These are phyloP conservation scores for Engystomops pustulosus DNA, from an alignment of 2,113 vertebrate species.

Conservation along the genomic window DNA sequence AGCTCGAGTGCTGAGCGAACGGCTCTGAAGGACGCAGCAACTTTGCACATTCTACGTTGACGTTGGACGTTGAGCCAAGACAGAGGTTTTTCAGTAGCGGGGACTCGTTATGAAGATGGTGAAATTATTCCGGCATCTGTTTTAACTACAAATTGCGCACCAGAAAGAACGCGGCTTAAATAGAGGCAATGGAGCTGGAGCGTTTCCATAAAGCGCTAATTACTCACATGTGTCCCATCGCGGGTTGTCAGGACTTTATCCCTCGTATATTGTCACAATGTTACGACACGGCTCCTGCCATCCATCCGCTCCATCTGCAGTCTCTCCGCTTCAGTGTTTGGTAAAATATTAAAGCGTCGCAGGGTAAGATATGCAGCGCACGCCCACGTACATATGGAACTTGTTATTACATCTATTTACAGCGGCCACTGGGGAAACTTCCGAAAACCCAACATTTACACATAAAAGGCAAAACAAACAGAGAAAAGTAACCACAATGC, in stretches of 20 bases:
- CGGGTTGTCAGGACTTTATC: neutral
- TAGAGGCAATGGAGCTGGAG: conserved; percentile 17
- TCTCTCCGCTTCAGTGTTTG: conserved; percentile 2
- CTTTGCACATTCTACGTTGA: neutral
- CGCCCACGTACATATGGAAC: conserved; percentile 28
- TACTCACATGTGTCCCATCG: neutral
- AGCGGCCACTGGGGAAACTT: conserved; percentile 2
- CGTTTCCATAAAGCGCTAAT: neutral
- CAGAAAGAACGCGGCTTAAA: conserved; percentile 18
- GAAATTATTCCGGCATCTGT: conserved; percentile 43
- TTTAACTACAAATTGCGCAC: conserved; percentile 18
- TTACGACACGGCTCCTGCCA: neutral
- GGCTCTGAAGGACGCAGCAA: conserved; percentile 12
- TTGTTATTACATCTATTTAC: conserved; percentile 23
- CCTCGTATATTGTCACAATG: neutral
- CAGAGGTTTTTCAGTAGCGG: conserved; percentile 21
- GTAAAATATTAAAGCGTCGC: conserved; percentile 13
- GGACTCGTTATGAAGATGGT: conserved; percentile 19
- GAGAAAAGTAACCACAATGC: neutral
- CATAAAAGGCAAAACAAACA: neutral
- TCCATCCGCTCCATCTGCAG: conserved; percentile 14
- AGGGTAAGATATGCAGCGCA: neutral
- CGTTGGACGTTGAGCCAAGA: conserved; percentile 13
- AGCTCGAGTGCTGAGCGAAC: neutral
- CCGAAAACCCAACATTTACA: conserved; percentile 11